Evolutionary conservation across 2,888 invertebrate genomes (phyloP), one percentile per base, ranked within the genome.

Genomic region (Strigamia crassipes): DNA sequence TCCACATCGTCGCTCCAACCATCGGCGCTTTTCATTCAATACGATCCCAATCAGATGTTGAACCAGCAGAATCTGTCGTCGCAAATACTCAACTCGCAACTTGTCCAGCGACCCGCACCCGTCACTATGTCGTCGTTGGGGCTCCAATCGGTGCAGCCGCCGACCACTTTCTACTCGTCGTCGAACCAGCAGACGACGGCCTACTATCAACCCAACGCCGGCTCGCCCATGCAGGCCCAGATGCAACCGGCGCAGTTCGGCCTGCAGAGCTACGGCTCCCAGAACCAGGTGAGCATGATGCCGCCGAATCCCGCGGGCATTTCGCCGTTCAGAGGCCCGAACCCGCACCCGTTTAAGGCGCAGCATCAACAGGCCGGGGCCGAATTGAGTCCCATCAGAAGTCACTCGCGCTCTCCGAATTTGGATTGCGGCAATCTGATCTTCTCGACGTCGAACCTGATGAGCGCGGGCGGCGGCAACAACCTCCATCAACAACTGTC

Each of bases 11-110:
- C 82, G 15, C 18, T 83, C 10, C 82, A 66, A 42, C 82, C 83
- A 13, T 86, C 91, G 85, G 88, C 90, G 87, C 87, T 91, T 84
- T 91, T 90, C 86, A 91, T 92, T 87, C 89, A 90, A 81, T 92
- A 91, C 85, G 88, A 92, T 90, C 88, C 92, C 89, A 85, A 85
- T 80, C 86, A 86, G 83, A 84, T 85, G 38, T 79, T 84, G 31
- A 84, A 88, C 78, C 88, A 89, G 73, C 90, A 90, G 84, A 85
- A 86, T 79, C 85, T 86, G 82, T 89, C 90, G 85, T 90, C 90
- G 85, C 92, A 92, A 87, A 88, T 92, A 86, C 89, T 91, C 79
- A 91, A 90, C 83, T 91, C 92, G 0, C 92, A 91, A 83, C 89
- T 92, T 84, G 90, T 92, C 82, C 91, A 91, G 84, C 90, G 92